Evolutionary conservation across 2,113 vertebrate genomes (phyloP).

Genomic region (Apodemus speciosus): DNA sequence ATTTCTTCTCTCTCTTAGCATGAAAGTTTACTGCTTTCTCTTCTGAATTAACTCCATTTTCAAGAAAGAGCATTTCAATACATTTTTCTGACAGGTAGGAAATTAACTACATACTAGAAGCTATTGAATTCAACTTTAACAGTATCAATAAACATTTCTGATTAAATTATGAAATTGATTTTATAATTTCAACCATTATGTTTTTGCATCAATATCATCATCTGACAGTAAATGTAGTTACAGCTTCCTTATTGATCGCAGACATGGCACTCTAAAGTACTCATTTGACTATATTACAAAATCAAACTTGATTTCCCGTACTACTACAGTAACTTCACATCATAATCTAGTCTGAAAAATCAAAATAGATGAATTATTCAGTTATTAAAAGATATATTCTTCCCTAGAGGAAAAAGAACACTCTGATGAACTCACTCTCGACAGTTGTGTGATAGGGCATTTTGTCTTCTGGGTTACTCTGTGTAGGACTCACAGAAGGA

Average conservation of each 20-base stretch:
- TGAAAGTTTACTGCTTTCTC: constrained; percentile 72
- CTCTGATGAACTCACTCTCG: constrained; percentile 57
- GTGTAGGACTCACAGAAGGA: constrained; percentile 60
- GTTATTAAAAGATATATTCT: constrained; percentile 81
- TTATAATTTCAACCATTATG: constrained; percentile 93
- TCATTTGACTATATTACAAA: constrained; percentile 96
- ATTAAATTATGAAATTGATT: constrained; percentile 99
- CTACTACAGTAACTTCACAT: constrained; percentile 87
- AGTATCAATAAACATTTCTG: constrained; percentile 93
- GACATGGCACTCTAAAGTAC: constrained; percentile 87
- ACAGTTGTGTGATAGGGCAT: constrained; percentile 67
- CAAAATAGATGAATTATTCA: constrained; percentile 83
- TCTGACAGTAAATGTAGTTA: constrained; percentile 96
- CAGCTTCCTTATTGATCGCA: constrained; percentile 95
- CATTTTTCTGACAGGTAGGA: constrained; percentile 87
- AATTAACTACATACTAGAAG: constrained; percentile 89
- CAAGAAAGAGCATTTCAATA: constrained; percentile 87
- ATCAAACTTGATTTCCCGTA: constrained; percentile 94
- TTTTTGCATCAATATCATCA: constrained; percentile 92
- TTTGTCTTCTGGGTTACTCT: constrained; percentile 72
- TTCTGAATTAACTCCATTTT: constrained; percentile 83
- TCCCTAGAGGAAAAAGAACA: constrained; percentile 70
- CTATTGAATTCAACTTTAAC: constrained; percentile 90
- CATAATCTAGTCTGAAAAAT: constrained; percentile 80
- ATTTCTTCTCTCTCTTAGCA: constrained; percentile 54